Evolutionary conservation across 2,113 vertebrate genomes (phyloP).

Genomic region (Argyrosomus japonicus): DNA sequence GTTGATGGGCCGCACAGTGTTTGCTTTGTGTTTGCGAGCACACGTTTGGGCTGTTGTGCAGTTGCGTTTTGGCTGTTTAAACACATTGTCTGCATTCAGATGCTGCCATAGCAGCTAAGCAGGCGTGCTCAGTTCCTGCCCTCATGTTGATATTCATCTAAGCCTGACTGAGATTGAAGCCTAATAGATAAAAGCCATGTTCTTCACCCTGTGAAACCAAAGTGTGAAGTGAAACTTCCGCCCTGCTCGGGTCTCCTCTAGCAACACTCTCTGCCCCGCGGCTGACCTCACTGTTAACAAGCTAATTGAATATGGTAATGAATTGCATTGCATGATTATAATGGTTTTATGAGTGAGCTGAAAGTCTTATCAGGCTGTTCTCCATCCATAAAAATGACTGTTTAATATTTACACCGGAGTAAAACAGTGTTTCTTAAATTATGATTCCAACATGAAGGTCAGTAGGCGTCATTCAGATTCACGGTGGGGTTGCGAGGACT

Average conservation of each 20-base stretch:
- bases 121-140: conserved; percentile 10
- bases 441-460: no score
- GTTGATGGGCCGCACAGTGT: conserved; percentile 2
- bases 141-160: conserved; percentile 1
- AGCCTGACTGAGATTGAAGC: not conserved
- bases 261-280: not conserved
- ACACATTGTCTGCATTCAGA: conserved; percentile 13
- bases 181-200: not conserved
- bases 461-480: no score
- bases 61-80: not conserved
- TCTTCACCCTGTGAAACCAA: not conserved
- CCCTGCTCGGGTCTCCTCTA: not conserved
- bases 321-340: not conserved
- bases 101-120: not conserved
- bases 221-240: conserved; percentile 11
- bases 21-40: conserved; percentile 37
- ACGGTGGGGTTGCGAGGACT: no score
- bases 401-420: not conserved
- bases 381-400: not conserved
- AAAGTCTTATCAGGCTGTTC: not conserved
- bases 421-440: not conserved
- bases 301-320: not conserved
- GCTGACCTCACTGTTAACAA: not conserved
- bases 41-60: not conserved
- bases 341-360: not conserved